Percentiles rank a stretch among this genome's conserved stretches.
Evolutionary conservation across 1,140 invertebrate genomes (phyloP).

Genomic region (Drosophila kepulauana): DNA sequence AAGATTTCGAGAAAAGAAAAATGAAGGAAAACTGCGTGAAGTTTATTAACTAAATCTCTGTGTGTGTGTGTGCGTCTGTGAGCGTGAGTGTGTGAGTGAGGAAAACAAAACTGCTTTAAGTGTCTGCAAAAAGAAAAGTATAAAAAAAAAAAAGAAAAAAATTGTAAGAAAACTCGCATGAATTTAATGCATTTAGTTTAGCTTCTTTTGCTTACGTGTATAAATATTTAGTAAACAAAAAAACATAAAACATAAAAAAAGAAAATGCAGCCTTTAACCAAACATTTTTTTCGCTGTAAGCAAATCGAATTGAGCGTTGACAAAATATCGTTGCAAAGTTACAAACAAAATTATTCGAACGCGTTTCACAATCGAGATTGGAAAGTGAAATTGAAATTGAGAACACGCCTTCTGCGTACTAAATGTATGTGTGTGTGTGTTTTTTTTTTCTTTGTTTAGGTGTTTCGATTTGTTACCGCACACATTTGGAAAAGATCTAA

Average conservation of each 20-base stretch:
- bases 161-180: constrained; percentile 46
- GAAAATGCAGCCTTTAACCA: constrained; percentile 37
- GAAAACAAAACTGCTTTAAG: constrained; percentile 70
- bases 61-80: constrained; percentile 37
- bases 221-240: constrained; percentile 39
- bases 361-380: not conserved
- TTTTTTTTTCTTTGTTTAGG: not conserved
- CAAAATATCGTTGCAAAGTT: constrained; percentile 32
- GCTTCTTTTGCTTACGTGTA: constrained; percentile 64
- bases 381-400: constrained; percentile 3
- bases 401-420: not conserved
- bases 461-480: constrained; percentile 34
- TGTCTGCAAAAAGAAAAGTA: constrained; percentile 49
- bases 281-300: constrained; percentile 39
- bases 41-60: constrained; percentile 42
- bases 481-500: constrained; percentile 31
- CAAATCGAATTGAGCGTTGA: constrained; percentile 20
- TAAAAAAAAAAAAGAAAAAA: constrained; percentile 13
- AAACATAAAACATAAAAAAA: constrained; percentile 8
- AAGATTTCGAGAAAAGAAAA: not conserved
- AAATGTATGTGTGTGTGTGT: constrained; percentile 5
- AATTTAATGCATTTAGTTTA: constrained; percentile 70
- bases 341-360: not conserved
- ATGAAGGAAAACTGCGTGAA: constrained; percentile 17
- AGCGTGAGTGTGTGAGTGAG: constrained; percentile 1